Conservation (phyloP, 2,797 vertebrate species). For the Poecilia wingei region DNA sequence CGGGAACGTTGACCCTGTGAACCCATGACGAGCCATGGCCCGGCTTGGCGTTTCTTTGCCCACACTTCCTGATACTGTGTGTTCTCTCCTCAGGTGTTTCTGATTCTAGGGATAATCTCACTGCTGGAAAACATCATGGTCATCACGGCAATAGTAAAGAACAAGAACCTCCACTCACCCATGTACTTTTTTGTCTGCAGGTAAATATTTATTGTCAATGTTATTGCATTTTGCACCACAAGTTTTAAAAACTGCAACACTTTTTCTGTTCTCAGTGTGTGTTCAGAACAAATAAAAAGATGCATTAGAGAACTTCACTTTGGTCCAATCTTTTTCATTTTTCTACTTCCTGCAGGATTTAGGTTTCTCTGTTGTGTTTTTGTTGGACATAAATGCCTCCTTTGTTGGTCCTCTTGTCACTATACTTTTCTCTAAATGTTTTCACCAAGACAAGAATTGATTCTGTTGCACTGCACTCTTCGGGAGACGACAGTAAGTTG, state of each 20-base stretch:
- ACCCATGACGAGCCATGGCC: too few species aligned
- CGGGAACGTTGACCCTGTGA: background rate
- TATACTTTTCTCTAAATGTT: background rate
- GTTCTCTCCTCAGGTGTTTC: constrained; percentile 81
- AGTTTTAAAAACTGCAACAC: background rate
- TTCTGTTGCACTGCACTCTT: background rate
- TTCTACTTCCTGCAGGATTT: background rate
- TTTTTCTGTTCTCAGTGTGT: background rate
- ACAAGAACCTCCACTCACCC: constrained; percentile 97
- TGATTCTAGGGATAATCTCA: constrained; percentile 92
- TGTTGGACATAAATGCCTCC: background rate
- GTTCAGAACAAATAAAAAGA: background rate
- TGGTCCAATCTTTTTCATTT: background rate
- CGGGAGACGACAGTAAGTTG: background rate
- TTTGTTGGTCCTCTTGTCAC: background rate
- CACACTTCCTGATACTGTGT: background rate
- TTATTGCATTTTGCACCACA: background rate
- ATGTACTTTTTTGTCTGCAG: constrained; percentile 93
- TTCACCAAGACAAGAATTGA: background rate
- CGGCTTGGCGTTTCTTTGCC: background rate
- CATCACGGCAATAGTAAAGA: constrained; percentile 92
- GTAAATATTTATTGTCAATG: constrained; percentile 13
- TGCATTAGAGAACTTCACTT: background rate
- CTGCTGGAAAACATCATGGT: constrained; percentile 94
- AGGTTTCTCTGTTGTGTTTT: background rate